Evolutionary conservation across 64 coral and sea anemone species (phyloP).

Genomic region (Anthopleura sola): DNA sequence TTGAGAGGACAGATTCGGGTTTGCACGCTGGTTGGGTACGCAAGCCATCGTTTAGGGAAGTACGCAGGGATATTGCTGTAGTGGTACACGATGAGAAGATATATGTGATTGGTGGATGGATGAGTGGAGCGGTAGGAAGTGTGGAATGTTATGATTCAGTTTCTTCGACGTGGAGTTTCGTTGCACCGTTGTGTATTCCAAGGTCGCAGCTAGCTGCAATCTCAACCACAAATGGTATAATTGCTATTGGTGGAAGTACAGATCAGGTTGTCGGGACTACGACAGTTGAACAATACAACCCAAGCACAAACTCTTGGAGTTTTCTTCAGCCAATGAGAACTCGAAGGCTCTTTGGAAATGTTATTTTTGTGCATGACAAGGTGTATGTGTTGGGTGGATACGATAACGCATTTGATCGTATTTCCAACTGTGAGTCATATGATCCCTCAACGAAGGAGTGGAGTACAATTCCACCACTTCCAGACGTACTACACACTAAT

Average conservation of each 20-base stretch:
- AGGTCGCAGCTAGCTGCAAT: conserved; percentile 28
- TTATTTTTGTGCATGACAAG: conserved; percentile 35
- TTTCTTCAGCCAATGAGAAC: conserved; percentile 44
- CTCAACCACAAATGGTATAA: conserved; percentile 18
- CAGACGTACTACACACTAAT: conserved; percentile 23
- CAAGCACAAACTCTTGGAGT: conserved; percentile 42
- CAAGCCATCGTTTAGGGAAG: conserved; percentile 20
- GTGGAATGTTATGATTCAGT: conserved; percentile 57
- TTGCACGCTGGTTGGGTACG: conserved; percentile 8
- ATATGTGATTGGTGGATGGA: conserved; percentile 58
- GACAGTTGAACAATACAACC: conserved; percentile 50
- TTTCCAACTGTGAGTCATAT: conserved; percentile 45
- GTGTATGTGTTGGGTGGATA: conserved; percentile 58
- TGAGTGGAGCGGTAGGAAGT: neutral
- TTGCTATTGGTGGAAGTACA: conserved; percentile 39
- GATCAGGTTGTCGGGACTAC: conserved; percentile 17
- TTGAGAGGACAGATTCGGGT: neutral
- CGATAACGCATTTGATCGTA: conserved; percentile 13
- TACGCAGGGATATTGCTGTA: conserved; percentile 8
- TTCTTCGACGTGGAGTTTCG: conserved; percentile 22
- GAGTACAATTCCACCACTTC: conserved; percentile 43
- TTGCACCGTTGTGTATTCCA: conserved; percentile 14
- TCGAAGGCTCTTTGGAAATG: conserved; percentile 5
- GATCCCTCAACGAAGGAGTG: conserved; percentile 35
- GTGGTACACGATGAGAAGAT: conserved; percentile 26